Evolutionary conservation across 2,113 vertebrate species (phyloP), one percentile per base, ranked within the genome.

Genomic region (Dolichallabes microphthalmus): DNA sequence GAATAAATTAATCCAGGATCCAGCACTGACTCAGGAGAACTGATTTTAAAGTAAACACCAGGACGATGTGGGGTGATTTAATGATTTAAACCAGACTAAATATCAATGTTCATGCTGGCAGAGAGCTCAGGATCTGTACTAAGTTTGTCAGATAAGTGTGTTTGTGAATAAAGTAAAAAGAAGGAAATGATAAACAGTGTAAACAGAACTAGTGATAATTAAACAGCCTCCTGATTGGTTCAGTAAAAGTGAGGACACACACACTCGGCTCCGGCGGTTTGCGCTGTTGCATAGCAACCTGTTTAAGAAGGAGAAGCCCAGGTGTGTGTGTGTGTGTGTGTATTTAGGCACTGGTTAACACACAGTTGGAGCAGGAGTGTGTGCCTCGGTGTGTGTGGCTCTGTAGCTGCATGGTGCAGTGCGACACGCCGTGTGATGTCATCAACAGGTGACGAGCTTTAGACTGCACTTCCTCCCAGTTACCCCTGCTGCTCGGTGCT

Each of bases 381-480:
- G 85, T 90, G 2, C 61, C 89, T 83, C 95, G 95, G 85, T 93
- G 95, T 88, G 95, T 93, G 92, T 96, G 95, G 20, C 95, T 97
- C 94, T 98, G 97, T 84, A 98, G 94, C 93, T 99, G 97, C 75
- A 99, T 93, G 2, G 97, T 98, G 90, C 97, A 98, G 84, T 95
- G 95, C 87, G 93, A 96, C 91, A 98, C 93, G 53, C 96, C 96
- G 39, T 98, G 96, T 0, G 97, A 97, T 92, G 93, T 95, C 88
- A 97, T 89, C 89, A 99, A 90, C 87, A 99, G 90, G 32, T 96
- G 96, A 17, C 95, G 95, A 12, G 95, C 97, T 92, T 96, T 97
- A 8, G 92, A 92, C 91, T 98, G 98, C 82, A 98, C 96, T 0
- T 98, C 97, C 76, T 99, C 98, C 98, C 98, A 99, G 83, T 94